Percentiles rank a stretch among this genome's conserved stretches.
Evolutionary conservation across 2,113 vertebrate species (phyloP).

Genomic region (Toxostoma redivivum): DNA sequence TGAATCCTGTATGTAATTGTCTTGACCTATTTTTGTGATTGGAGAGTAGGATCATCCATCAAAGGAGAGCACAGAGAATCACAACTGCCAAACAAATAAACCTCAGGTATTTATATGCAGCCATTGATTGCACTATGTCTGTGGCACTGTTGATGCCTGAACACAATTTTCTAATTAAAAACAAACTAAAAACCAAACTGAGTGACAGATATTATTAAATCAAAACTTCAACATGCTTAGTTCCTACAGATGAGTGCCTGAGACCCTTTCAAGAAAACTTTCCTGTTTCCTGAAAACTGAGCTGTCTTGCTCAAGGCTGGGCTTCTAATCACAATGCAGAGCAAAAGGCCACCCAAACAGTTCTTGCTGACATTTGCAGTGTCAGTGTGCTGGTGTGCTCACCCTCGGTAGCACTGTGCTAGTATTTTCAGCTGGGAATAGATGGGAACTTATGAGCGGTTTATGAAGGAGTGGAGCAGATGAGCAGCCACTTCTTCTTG

Average conservation of each 20-base stretch:
- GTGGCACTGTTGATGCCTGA: not conserved
- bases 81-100: not conserved
- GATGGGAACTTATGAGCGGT: accelerated
- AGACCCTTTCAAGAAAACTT: not conserved
- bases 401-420: not conserved
- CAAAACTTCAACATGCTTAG: not conserved
- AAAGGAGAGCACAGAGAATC: not conserved
- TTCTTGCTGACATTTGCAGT: not conserved
- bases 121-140: not conserved
- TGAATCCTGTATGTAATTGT: not conserved
- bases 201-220: not conserved
- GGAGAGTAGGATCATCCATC: not conserved
- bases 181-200: not conserved
- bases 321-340: not conserved
- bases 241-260: not conserved
- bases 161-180: not conserved
- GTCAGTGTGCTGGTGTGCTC: not conserved
- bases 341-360: not conserved
- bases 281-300: not conserved
- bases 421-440: not conserved
- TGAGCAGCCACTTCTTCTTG: accelerated
- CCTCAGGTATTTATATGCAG: not conserved
- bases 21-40: not conserved
- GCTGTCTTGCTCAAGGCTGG: not conserved
- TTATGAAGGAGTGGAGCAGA: not conserved